Evolutionary conservation across 2,888 invertebrate genomes (phyloP), one percentile per base, ranked within the genome.

Genomic region (Crematogaster levior): DNA sequence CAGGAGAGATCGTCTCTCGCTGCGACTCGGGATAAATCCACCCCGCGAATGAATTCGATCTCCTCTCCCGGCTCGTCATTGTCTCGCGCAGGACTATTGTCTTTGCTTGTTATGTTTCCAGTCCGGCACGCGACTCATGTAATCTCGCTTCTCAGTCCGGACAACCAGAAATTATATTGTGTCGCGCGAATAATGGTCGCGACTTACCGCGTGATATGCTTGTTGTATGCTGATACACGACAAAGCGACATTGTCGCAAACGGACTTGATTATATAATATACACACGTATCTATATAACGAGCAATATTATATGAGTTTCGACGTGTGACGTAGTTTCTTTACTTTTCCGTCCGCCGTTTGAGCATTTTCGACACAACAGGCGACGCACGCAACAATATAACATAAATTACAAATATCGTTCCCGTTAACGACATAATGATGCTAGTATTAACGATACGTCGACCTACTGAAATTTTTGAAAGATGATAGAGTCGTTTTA

Each of bases 301-400:
- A 40, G 30, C 30, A 27, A 40, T 73, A 73, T 60, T 53, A 18
- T 18, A 30, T 4, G 56, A 27, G 58, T 9, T 51, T 75, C 15
- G 24, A 15, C 18, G n/a, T n/a, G n/a, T 12, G 15, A 75, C 40
- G 7, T 15, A 74, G 37, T 48, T 37, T 24, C 37, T 51, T 9
- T 18, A 27, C 30, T 48, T 61, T 40, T 61, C 48, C 9, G 15
- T 73, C 18, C 24, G 34, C 46, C 24, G 21, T 21, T 46, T 34
- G 56, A 37, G 34, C 53, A 65, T 51, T 60, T 73, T 72, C 56
- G 65, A 84, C 72, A 75, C 75, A 85, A 84, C 85, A 81, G 83
- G 82, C 83, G n/a, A 75, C 30, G 43, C 61, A 46, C 63, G 68
- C 72, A 81, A 68, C 70, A 84, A 84, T 85, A 63, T 66, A 43